Evolutionary conservation across 2,113 vertebrate genomes (phyloP).

Genomic region (Pagrus major): DNA sequence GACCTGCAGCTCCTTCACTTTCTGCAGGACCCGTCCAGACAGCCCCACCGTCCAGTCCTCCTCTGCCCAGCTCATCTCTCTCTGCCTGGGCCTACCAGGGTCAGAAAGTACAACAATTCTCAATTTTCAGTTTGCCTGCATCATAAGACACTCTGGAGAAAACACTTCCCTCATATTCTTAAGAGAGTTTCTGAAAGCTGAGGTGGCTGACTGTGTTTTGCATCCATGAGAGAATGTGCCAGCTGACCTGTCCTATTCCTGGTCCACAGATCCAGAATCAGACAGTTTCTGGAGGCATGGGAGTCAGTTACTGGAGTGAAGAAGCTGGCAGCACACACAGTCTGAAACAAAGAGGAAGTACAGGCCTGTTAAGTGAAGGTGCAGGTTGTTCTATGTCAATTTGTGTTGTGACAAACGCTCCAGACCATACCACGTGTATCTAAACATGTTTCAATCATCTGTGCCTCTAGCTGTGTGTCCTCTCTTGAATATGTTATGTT

Average conservation of each 20-base stretch:
- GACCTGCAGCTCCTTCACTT: slow-evolving; percentile 84
- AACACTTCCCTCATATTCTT: not conserved
- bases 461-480: slow-evolving; percentile 20
- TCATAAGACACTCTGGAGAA: not conserved
- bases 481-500: slow-evolving; percentile 58
- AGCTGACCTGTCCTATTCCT: slow-evolving; percentile 27
- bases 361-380: slow-evolving; percentile 19
- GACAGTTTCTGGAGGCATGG: slow-evolving; percentile 2
- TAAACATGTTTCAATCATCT: slow-evolving; percentile 42
- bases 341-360: slow-evolving; percentile 42
- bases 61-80: slow-evolving; percentile 86
- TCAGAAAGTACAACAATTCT: not conserved
- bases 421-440: slow-evolving; percentile 6
- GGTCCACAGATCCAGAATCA: slow-evolving; percentile 31
- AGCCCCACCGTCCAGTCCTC: slow-evolving; percentile 88
- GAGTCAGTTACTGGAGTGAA: slow-evolving; percentile 12
- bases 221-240: not conserved
- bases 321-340: not conserved
- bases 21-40: slow-evolving; percentile 81
- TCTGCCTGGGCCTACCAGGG: slow-evolving; percentile 31
- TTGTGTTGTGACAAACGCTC: slow-evolving; percentile 37
- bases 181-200: not conserved
- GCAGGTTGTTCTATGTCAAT: not conserved
- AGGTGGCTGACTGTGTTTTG: not conserved
- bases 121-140: not conserved